Percentiles rank a stretch among this genome's conserved stretches.
phyloP scores from a whole-genome alignment of 2,888 invertebrate species.

The Trilocha varians region DNA sequence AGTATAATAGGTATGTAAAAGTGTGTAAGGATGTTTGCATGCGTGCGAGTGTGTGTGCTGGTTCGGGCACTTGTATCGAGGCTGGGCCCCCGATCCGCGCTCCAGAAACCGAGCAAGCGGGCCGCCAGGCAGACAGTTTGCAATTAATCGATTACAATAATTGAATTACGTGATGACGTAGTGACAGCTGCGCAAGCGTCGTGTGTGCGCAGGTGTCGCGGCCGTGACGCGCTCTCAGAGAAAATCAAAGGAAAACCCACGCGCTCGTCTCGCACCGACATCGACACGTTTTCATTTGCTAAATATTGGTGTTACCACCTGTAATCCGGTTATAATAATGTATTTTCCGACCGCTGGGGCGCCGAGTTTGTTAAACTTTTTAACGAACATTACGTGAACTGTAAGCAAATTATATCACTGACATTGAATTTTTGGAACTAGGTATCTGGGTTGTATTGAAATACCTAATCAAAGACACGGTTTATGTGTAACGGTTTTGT shows the following conservation, averaged over 20 bases:
- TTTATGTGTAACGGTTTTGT: constrained; percentile 2
- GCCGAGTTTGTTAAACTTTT: constrained; percentile 20
- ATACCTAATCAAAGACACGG: constrained; percentile 3
- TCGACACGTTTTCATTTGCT: constrained; percentile 42
- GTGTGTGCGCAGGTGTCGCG: constrained; percentile 52
- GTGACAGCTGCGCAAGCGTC: constrained; percentile 59
- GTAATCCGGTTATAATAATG: constrained; percentile 31
- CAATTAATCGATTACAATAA: constrained; percentile 63
- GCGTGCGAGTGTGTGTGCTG: constrained; percentile 9
- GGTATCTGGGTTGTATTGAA: constrained; percentile 10
- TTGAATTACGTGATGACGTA: constrained; percentile 55
- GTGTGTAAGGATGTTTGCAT: constrained; percentile 26
- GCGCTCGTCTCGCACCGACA: constrained; percentile 32
- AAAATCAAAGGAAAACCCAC: constrained; percentile 62
- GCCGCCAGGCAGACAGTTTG: constrained; percentile 44
- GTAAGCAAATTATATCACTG: constrained; percentile 17
- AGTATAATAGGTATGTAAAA: constrained; percentile 23
- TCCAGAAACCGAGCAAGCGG: constrained; percentile 37
- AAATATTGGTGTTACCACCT: constrained; percentile 47
- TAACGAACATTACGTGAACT: constrained; percentile 18
- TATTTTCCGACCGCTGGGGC: constrained; percentile 17
- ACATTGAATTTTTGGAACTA: constrained; percentile 12
- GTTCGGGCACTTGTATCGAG: constrained; percentile 13
- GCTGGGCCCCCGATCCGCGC: constrained; percentile 26
- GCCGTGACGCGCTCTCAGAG: constrained; percentile 40